Base-by-base conservation (phyloP, 64 coral and sea anemone genomes). In the Acropora tenuis region DNA sequence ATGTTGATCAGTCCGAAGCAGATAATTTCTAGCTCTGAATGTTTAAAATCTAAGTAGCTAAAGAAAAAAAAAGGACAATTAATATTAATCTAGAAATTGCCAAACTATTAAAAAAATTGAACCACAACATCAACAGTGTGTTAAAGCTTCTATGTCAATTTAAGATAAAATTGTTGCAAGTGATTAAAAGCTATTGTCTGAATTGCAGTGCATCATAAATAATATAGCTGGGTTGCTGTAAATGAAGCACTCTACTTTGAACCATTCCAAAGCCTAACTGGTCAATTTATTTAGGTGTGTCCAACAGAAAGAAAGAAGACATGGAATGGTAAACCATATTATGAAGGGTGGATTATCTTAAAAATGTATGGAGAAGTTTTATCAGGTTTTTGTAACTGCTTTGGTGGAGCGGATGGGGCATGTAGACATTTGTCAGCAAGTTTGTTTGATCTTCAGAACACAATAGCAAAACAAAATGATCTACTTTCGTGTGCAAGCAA, bases 401-500 rank as follows among this genome's bases (percentile, higher is more conserved):
- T 67, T 67, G 63, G 63, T 67, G 63, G 63, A 67, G 63, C 63
- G 11, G 63, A 67, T 67, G 63, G 63, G 1, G 63, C 63, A 67
- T 67, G 63, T 3, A 67, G 17, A 67, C 63, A 67, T 67, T 15
- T 67, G 63, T 67, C 63, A 67, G 63, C 63, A 18, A 67, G 55
- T 3, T 67, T 67, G 63, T 67, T 67, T 67, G 63, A 67, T 67
- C 63, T 67, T 67, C 63, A 67, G 63, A 67, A 67, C 63, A 67
- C 63, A 67, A 67, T 67, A 15, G 63, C 63, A 67, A 67, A 67
- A 67, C 3, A 67, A 67, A 67, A 67, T 67, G 63, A 67, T 67
- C 11, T 4, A 67, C 63, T 13, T 18, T 67, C 63, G 11, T 67
- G 63, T 67, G 6, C 63, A 8, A 67, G 63, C 63, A 67, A 67